Conservation (phyloP, 53 echinoderm and acorn worm genomes). For the Echinometra lucunter region DNA sequence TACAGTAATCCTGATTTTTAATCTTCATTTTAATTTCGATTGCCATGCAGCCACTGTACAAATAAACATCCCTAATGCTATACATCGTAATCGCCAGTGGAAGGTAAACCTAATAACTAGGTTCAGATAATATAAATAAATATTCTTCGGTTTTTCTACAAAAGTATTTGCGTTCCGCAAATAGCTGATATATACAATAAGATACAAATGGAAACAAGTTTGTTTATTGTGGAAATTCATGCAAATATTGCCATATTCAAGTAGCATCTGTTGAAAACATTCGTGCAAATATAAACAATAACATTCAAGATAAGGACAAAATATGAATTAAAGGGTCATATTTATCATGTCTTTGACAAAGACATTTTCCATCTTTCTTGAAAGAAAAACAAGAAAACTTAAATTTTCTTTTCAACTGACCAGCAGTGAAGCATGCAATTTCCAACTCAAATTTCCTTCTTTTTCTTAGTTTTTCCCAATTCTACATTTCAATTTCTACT, state of each 20-base stretch:
- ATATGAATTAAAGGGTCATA: no score
- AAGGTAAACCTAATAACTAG: not conserved
- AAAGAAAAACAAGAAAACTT: not conserved
- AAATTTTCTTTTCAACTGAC: conserved; percentile 9
- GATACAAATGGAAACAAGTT: not conserved
- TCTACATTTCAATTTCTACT: not conserved
- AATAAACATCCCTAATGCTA: not conserved
- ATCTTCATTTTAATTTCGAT: conserved; percentile 6
- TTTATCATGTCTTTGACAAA: not conserved
- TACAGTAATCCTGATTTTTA: not conserved
- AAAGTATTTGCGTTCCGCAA: not conserved
- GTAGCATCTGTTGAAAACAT: not conserved
- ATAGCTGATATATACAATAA: conserved; percentile 11
- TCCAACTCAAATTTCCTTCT: not conserved
- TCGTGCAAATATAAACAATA: not conserved
- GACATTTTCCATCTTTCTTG: not conserved
- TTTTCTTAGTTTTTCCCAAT: not conserved
- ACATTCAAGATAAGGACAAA: no score
- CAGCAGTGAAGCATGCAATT: conserved; percentile 43
- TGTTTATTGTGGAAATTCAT: not conserved
- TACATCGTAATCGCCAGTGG: not conserved
- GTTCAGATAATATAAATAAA: not conserved
- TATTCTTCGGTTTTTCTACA: not conserved
- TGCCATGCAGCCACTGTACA: conserved; percentile 29
- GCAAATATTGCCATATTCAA: not conserved